phyloP scores from a whole-genome alignment of 2,888 invertebrate species.

The Phanerotoma sp. region DNA sequence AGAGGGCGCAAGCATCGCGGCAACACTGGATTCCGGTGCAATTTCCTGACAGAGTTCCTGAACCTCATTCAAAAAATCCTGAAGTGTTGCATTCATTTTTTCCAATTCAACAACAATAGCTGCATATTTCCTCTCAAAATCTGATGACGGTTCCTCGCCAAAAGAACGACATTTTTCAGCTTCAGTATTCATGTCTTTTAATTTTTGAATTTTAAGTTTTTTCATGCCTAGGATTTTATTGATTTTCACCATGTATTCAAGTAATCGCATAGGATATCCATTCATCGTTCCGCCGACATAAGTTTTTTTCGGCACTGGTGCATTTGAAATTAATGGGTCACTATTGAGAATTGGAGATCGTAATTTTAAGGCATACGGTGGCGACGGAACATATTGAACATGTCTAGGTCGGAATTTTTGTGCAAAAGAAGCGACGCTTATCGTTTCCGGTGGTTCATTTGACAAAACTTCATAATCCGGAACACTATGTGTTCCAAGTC shows the following conservation, averaged over 20 bases:
- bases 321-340: slow-evolving; percentile 69
- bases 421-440: slow-evolving; percentile 80
- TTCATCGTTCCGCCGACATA: slow-evolving; percentile 66
- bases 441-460: slow-evolving; percentile 88
- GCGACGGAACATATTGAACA: slow-evolving; percentile 59
- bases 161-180: slow-evolving; percentile 85
- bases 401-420: slow-evolving; percentile 76
- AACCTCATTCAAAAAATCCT: slow-evolving; percentile 81
- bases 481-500: slow-evolving; percentile 92
- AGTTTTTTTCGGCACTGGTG: slow-evolving; percentile 49
- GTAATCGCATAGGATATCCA: slow-evolving; percentile 80
- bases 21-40: slow-evolving; percentile 82
- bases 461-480: slow-evolving; percentile 96
- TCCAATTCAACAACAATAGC: slow-evolving; percentile 82
- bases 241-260: slow-evolving; percentile 84
- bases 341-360: slow-evolving; percentile 60
- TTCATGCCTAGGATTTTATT: slow-evolving; percentile 84
- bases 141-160: slow-evolving; percentile 75
- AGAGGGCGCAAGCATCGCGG: slow-evolving; percentile 85
- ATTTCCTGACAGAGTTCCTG: slow-evolving; percentile 83
- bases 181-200: slow-evolving; percentile 86
- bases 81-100: slow-evolving; percentile 85
- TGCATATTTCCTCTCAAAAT: slow-evolving; percentile 91
- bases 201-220: slow-evolving; percentile 73
- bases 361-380: slow-evolving; percentile 52